phyloP scores from a whole-genome alignment of 2,797 vertebrate species.

The Adrianichthys oophorus region DNA sequence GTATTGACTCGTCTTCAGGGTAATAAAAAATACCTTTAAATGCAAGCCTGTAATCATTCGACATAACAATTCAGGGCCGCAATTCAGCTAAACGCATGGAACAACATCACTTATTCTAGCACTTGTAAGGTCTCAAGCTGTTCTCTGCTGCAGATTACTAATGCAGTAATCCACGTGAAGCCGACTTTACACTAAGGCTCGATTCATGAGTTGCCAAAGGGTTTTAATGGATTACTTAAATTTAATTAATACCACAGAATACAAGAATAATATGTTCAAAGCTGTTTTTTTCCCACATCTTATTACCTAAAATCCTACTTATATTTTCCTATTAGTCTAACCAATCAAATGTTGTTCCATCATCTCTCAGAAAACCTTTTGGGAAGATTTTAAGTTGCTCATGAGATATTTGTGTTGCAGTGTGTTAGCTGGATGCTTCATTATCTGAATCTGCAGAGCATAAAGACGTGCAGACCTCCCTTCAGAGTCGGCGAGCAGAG shows the following conservation, averaged over 20 bases:
- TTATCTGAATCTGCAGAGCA: slow-evolving; percentile 64
- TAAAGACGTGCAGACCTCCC: slow-evolving; percentile 46
- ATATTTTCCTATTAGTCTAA: slow-evolving; percentile 5
- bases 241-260: slow-evolving; percentile 25
- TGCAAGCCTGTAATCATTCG: slow-evolving; percentile 15
- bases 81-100: slow-evolving; percentile 11
- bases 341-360: slow-evolving; percentile 1
- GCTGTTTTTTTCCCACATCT: not conserved
- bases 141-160: slow-evolving; percentile 28
- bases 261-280: slow-evolving; percentile 3
- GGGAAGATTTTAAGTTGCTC: slow-evolving; percentile 10
- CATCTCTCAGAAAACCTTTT: not conserved
- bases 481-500: slow-evolving; percentile 31
- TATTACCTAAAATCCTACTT: slow-evolving; percentile 2
- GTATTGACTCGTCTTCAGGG: slow-evolving; percentile 13
- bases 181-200: slow-evolving; percentile 10
- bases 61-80: slow-evolving; percentile 11
- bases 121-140: slow-evolving; percentile 17
- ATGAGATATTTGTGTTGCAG: slow-evolving; percentile 38
- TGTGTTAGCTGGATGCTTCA: slow-evolving; percentile 41
- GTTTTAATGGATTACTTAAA: slow-evolving; percentile 27
- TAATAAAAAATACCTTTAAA: slow-evolving; percentile 15
- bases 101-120: slow-evolving; percentile 8
- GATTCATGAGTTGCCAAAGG: slow-evolving; percentile 26
- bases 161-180: slow-evolving; percentile 23